phyloP scores from a whole-genome alignment of 1,140 invertebrate species.

The Hyles vespertilio region DNA sequence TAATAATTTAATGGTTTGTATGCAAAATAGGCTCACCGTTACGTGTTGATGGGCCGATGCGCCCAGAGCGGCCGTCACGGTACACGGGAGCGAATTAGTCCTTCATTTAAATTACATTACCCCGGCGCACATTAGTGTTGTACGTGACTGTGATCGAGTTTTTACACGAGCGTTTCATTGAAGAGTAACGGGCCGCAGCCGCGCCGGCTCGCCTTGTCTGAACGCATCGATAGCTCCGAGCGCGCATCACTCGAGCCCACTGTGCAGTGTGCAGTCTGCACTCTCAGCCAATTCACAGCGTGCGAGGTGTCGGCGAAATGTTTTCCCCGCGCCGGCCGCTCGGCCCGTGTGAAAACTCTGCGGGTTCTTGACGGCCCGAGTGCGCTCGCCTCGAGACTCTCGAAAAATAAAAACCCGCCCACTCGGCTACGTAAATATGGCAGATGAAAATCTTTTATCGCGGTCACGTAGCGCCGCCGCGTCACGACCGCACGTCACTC shows the following conservation, averaged over 20 bases:
- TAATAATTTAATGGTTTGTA: slow-evolving; percentile 75
- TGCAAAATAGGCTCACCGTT: slow-evolving; percentile 71
- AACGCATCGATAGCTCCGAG: slow-evolving; percentile 44
- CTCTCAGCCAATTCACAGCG: slow-evolving; percentile 29
- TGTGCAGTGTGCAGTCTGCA: slow-evolving; percentile 3
- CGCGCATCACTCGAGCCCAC: slow-evolving; percentile 29
- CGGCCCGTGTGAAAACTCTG: slow-evolving; percentile 66
- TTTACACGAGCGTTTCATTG: slow-evolving; percentile 42
- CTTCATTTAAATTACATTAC: slow-evolving; percentile 72
- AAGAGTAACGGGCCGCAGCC: slow-evolving; percentile 36
- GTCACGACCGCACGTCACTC: slow-evolving; percentile 71
- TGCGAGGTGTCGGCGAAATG: slow-evolving; percentile 18
- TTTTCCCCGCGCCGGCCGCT: slow-evolving; percentile 42
- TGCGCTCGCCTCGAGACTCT: slow-evolving; percentile 56
- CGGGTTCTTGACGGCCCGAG: slow-evolving; percentile 40
- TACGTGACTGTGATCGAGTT: slow-evolving; percentile 45
- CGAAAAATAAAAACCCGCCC: slow-evolving; percentile 72
- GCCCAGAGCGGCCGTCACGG: slow-evolving; percentile 61
- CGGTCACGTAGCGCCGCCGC: slow-evolving; percentile 69
- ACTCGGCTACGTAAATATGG: slow-evolving; percentile 73
- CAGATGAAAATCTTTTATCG: slow-evolving; percentile 75
- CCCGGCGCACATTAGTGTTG: slow-evolving; percentile 43
- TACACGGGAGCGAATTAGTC: slow-evolving; percentile 65
- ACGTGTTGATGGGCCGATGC: slow-evolving; percentile 68
- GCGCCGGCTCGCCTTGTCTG: slow-evolving; percentile 33